Base-by-base conservation (phyloP, 2,113 vertebrate genomes). In the Thalassarche chlororhynchos region DNA sequence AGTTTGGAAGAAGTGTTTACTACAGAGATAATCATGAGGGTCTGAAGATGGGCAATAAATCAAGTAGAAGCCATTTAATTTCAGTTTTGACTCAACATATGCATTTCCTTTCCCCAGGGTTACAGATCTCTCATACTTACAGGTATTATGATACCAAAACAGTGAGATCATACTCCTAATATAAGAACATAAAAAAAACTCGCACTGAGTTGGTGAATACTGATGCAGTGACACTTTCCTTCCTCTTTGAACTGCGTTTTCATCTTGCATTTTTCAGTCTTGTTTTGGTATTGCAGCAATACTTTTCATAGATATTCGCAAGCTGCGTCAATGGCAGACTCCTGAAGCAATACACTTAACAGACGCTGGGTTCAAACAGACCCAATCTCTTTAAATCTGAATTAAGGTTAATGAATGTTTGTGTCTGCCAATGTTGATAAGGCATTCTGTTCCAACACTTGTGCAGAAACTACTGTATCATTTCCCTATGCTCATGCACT, bases 81-180 rank as follows among this genome's bases (percentile, higher is more conserved):
- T 76, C 3, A 70, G 6, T 47, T 92, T 74, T 38, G 5, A 29
- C 8, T 55, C 14, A 46, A 13, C 6, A 18, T 24, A 16, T 7
- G 1, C 4, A 15, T 65, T 83, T 86, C 2, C 10, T 55, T 82
- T 77, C 11, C 17, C 5, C 1, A 29, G 32, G 20, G 8, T 76
- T 89, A 36, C 4, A 29, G 13, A 25, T 12, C 12, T 64, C 3
- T 70, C 46, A 36, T 40, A 36, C 12, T 32, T 46, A 47, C 3
- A 0, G 0, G 54, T 74, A 46, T 4, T 8, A 20, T 29, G 3
- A 12, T 26, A 46, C 6, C 8, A n/a, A 58, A 91, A 4, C 5
- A 62, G 17, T 24, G 15, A 55, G 5, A 31, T 42, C 3, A 5
- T 25, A 14, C 6, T 70, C 18, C 10, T 26, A 38, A 44, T 44